Evolutionary conservation across 35 echinoderm and acorn worm genomes (phyloP), one percentile per base, ranked within the genome.

Genomic region (Eucidaris tribuloides): DNA sequence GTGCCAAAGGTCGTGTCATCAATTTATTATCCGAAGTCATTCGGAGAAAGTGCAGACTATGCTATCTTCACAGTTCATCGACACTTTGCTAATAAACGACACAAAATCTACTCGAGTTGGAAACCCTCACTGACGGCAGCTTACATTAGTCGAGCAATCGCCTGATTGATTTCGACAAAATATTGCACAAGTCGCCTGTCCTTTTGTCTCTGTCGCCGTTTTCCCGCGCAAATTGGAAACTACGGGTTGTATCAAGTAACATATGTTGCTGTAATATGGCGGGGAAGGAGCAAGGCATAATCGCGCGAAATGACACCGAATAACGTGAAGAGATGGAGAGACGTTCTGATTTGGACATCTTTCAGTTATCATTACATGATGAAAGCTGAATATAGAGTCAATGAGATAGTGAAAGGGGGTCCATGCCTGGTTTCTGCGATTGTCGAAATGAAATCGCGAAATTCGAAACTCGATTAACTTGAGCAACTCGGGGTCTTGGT

Each of bases 391-490:
- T 42, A 74, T n/a, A n/a, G n/a, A n/a, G n/a, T n/a, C n/a, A n/a
- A n/a, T n/a, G n/a, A n/a, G n/a, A n/a, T n/a, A n/a, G n/a, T 32
- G 25, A 64, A 34, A 60, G n/a, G 66, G 68, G 68, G 68, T 20
- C 44, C 68, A 74, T 74, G 68, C 38, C 68, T 42, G 40, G 68
- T 74, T 74, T 74, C 68, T 38, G 4, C 68, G 68, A 74, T 74
- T 74, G 68, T 74, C 68, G 68, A 74, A 74, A 74, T 74, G 68
- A 74, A 74, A 74, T 74, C 68, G 68, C 68, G 68, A 74, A 74
- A 74, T 74, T 44, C 68, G 68, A 74, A 74, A 74, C 68, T 74
- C 68, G 68, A 74, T 74, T 74, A 74, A 18, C 29, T 27, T 14
- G 29, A 36, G 68, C 29, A 35, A 36, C 35, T 74, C 28, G 68